Evolutionary conservation across 2,113 vertebrate species (phyloP), one percentile per base, ranked within the genome.

Genomic region (Pelodiscus sinensis): DNA sequence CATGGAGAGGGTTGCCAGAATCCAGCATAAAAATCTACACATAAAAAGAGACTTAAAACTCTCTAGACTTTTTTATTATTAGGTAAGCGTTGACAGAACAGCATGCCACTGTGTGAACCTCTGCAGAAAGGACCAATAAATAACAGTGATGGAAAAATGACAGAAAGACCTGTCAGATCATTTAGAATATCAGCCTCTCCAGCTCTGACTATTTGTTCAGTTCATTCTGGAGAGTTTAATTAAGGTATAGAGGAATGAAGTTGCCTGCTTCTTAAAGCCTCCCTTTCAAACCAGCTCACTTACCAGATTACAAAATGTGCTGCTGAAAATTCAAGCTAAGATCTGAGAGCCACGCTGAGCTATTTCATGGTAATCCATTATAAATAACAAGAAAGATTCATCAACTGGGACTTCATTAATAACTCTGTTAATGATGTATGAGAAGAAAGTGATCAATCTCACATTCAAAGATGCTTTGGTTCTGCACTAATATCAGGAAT

Each of bases 81-180:
- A 29, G 58, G 50, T 5, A 1, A 11, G 55, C 73, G 81, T 56
- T 91, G 10, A 29, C 29, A n/a, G 73, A 22, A 65, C 16, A 0
- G 0, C 31, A 0, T 84, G 14, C 35, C 22, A 31, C 21, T 4
- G 6, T 16, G 52, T 29, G 14, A 27, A 58, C 71, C 35, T 73
- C 71, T 44, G 24, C 60, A 29, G 90, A n/a, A 65, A 81, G 38
- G 31, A 35, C 55, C 7, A n/a, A 31, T 24, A 75, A 44, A 38
- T 24, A 27, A 1, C 10, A 57, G 22, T 5, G 3, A 11, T 55
- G n/a, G 21, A 8, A 18, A 84, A 12, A 5, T 4, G 16, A 1
- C 31, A 3, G 0, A 0, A 54, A 13, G 60, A 27, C 3, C 3
- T 0, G 0, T 12, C 15, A 79, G 16, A 44, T 10, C 0, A 31